These are phyloP conservation scores for Hydraecia micacea DNA, from an alignment of 2,888 invertebrate genomes.

Conservation along the genomic window DNA sequence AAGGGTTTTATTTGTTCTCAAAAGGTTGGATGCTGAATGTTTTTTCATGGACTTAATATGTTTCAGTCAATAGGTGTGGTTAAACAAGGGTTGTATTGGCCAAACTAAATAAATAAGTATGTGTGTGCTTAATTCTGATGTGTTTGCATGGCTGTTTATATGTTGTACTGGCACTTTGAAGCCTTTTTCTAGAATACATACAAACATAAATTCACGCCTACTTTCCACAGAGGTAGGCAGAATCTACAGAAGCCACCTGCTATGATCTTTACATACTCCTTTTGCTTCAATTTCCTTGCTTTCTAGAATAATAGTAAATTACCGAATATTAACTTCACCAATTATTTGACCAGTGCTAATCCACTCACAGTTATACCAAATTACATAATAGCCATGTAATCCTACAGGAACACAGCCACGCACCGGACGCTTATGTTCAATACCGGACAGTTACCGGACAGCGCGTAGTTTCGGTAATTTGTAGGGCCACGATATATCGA, in stretches of 20 bases:
- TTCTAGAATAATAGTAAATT: background rate
- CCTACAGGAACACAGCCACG: background rate
- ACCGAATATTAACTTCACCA: background rate
- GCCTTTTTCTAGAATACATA: background rate
- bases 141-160: slow-evolving; percentile 18
- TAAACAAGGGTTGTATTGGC: slow-evolving; percentile 21
- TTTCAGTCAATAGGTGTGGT: slow-evolving; percentile 32
- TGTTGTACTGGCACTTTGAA: background rate
- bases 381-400: background rate
- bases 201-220: background rate
- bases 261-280: background rate
- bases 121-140: slow-evolving; percentile 7
- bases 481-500: slow-evolving; percentile 22
- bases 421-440: slow-evolving; percentile 18
- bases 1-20: slow-evolving; percentile 52
- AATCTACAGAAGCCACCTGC: background rate
- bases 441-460: slow-evolving; percentile 4
- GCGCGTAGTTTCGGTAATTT: slow-evolving; percentile 34
- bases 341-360: background rate
- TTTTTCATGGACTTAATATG: slow-evolving; percentile 46
- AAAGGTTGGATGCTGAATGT: slow-evolving; percentile 41
- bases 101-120: slow-evolving; percentile 22
- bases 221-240: too few species aligned
- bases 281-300: background rate
- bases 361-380: background rate